Percentiles rank a stretch among this genome's conserved stretches.
phyloP scores from a whole-genome alignment of 1,140 invertebrate genomes.

The Papilio polyxenes region DNA sequence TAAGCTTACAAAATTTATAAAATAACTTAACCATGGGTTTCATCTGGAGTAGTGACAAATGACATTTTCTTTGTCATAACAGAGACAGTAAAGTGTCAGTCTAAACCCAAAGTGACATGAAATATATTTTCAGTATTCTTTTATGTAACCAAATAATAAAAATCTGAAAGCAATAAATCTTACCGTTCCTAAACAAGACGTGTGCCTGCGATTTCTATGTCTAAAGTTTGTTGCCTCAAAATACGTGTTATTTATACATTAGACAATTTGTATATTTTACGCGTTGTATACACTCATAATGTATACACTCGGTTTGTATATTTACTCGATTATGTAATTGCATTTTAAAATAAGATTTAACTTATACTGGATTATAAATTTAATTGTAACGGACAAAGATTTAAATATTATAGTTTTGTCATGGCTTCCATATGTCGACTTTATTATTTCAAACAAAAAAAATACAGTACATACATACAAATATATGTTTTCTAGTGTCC shows the following conservation, averaged over 20 bases:
- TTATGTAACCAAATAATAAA: no score
- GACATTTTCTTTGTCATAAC: no score
- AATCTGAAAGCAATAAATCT: slow-evolving; percentile 26
- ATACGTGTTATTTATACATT: slow-evolving; percentile 9
- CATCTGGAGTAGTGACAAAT: no score
- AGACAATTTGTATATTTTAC: slow-evolving; percentile 32
- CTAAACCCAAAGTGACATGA: no score
- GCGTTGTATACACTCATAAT: slow-evolving; percentile 23
- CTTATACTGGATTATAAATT: slow-evolving; percentile 23
- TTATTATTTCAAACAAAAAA: no score
- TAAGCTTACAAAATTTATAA: background rate
- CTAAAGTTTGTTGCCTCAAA: slow-evolving; percentile 29
- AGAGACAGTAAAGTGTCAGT: no score
- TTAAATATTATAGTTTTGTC: background rate
- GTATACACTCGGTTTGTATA: background rate
- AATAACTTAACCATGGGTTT: background rate
- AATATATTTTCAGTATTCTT: no score
- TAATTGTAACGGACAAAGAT: background rate
- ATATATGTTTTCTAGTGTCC: no score
- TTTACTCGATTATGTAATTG: background rate
- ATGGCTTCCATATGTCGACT: no score
- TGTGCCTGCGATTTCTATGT: slow-evolving; percentile 36
- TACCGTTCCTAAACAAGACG: slow-evolving; percentile 32
- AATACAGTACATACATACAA: no score
- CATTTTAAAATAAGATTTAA: background rate